Evolutionary conservation across 2,113 vertebrate species (phyloP).

Genomic region (Cygnus atratus): DNA sequence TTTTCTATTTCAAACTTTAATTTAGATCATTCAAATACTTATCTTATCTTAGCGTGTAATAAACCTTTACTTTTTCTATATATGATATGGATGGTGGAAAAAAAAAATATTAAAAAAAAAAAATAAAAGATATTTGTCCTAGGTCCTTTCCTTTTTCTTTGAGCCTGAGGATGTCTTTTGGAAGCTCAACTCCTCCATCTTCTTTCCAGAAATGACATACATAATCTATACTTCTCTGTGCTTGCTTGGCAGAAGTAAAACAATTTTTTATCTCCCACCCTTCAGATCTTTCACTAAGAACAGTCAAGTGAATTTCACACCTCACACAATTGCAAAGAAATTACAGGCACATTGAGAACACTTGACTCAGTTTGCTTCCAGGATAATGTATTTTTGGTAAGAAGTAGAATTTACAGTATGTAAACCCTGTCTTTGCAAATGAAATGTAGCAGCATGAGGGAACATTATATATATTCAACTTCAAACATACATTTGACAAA

Average conservation of each 20-base stretch:
- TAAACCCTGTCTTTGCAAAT: neutral
- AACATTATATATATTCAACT: neutral
- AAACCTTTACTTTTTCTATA: neutral
- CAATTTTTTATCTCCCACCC: conserved; percentile 35
- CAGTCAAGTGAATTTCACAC: conserved; percentile 57
- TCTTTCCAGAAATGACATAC: neutral
- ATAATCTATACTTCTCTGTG: neutral
- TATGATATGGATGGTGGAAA: neutral
- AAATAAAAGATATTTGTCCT: neutral
- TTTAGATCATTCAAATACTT: neutral
- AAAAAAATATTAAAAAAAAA: neutral
- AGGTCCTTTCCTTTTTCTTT: neutral
- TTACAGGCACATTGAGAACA: conserved; percentile 25
- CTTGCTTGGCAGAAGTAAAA: conserved; percentile 23
- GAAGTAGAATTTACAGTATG: neutral
- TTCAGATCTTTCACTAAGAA: conserved; percentile 19
- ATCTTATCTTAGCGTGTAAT: neutral
- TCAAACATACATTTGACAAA: neutral
- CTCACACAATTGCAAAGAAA: conserved; percentile 43
- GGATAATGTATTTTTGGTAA: conserved; percentile 12
- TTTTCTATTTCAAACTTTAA: neutral
- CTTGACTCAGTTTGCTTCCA: conserved; percentile 28
- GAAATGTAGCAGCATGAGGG: neutral
- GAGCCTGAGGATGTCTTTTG: neutral
- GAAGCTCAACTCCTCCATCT: neutral